A percentile compares a stretch with the other conserved stretches of the same genome.
These are phyloP conservation scores for Pao palembangensis DNA, from an alignment of 2,113 vertebrate genomes.

Conservation along the genomic window DNA sequence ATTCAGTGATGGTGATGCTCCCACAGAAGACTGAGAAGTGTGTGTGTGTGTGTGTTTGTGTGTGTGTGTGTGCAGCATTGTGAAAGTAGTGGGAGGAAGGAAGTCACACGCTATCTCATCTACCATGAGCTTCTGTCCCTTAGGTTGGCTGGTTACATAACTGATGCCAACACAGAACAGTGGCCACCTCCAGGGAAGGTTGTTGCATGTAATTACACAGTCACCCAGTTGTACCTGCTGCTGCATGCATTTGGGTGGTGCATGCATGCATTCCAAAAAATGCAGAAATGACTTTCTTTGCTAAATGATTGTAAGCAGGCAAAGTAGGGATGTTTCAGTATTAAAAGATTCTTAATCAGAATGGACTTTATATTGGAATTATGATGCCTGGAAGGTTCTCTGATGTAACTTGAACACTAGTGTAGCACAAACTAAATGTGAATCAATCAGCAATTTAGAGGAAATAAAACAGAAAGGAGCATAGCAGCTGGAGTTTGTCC, in stretches of 20 bases:
- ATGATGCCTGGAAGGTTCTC: too few species aligned
- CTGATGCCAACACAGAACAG: slow-evolving; percentile 49
- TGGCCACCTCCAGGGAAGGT: slow-evolving; percentile 51
- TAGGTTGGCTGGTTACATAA: slow-evolving; percentile 66
- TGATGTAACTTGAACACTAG: too few species aligned
- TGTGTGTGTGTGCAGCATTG: slow-evolving; percentile 11
- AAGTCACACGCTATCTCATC: slow-evolving; percentile 67
- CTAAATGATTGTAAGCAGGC: too few species aligned
- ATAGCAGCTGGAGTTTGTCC: too few species aligned
- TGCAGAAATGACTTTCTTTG: too few species aligned
- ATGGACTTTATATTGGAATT: too few species aligned
- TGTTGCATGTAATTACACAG: slow-evolving; percentile 24
- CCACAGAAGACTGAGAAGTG: slow-evolving; percentile 47
- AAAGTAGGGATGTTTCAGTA: too few species aligned
- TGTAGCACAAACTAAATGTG: too few species aligned
- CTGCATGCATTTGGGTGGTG: not conserved
- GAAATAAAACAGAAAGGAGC: too few species aligned
- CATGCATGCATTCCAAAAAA: too few species aligned
- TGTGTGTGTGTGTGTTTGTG: slow-evolving; percentile 14
- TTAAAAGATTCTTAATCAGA: too few species aligned
- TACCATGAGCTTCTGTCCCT: slow-evolving; percentile 59
- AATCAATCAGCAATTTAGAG: too few species aligned
- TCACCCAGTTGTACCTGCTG: slow-evolving; percentile 35
- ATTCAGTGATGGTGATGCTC: slow-evolving; percentile 32
- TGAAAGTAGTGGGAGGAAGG: slow-evolving; percentile 64